phyloP scores from a whole-genome alignment of 23 tunicate genomes.

The Aplidium turbinatum region DNA sequence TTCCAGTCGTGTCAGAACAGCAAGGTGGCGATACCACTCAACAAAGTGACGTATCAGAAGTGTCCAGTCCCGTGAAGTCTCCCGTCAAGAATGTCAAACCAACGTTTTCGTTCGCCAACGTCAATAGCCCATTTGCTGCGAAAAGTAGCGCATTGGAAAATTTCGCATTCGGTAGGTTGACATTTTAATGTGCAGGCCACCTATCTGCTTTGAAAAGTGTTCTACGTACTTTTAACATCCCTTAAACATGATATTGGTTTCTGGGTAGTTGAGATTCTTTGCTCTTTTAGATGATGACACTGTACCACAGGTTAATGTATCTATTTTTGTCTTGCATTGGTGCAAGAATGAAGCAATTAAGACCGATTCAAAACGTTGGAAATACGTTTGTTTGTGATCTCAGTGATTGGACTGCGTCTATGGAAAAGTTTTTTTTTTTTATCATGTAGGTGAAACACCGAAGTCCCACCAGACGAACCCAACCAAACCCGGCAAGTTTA shows the following conservation, averaged over 20 bases:
- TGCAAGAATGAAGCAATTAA: no score
- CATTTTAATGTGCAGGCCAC: no score
- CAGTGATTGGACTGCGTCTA: not conserved
- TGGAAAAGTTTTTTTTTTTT: not conserved
- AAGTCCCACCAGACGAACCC: constrained; percentile 25
- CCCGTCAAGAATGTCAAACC: constrained; percentile 68
- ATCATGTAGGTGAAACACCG: constrained; percentile 18
- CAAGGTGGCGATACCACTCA: constrained; percentile 8
- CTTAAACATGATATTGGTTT: no score
- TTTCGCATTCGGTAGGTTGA: constrained; percentile 46
- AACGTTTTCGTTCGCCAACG: constrained; percentile 64
- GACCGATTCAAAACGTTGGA: not conserved
- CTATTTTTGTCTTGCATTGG: no score
- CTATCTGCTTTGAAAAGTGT: no score
- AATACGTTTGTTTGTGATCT: not conserved
- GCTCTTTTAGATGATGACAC: no score
- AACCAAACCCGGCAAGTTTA: constrained; percentile 1
- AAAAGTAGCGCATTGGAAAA: not conserved
- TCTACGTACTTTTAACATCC: no score
- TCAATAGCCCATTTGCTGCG: constrained; percentile 54
- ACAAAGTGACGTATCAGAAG: constrained; percentile 2
- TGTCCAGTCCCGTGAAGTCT: constrained; percentile 16
- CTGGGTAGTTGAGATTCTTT: no score
- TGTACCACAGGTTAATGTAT: no score
- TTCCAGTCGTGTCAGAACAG: constrained; percentile 21